Conservation (phyloP, 2,113 vertebrate species). For the Odocoileus hemionus region DNA sequence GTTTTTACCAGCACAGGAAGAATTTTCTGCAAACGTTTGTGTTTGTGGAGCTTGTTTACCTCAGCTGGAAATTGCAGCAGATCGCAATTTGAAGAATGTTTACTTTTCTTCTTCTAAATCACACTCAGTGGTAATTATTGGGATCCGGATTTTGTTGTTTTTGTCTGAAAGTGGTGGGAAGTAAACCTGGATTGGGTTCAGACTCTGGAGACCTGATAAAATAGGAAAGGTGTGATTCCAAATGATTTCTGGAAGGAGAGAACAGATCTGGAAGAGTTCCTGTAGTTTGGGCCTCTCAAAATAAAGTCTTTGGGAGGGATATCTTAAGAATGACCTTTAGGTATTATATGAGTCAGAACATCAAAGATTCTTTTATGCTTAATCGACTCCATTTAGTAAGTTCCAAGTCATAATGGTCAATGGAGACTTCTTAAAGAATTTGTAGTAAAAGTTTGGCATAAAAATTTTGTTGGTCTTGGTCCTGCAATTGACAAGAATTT, state of each 20-base stretch:
- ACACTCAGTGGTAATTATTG: constrained; percentile 63
- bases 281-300: fast-evolving
- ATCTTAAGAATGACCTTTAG: background rate
- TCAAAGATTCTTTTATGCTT: background rate
- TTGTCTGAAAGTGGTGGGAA: constrained; percentile 43
- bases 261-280: background rate
- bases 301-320: background rate
- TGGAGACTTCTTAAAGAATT: background rate
- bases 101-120: constrained; percentile 37
- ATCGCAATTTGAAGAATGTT: constrained; percentile 53
- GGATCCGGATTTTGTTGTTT: constrained; percentile 47
- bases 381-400: background rate
- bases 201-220: background rate
- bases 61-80: constrained; percentile 67
- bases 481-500: background rate
- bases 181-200: constrained; percentile 7
- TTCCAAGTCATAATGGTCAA: background rate
- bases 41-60: constrained; percentile 71
- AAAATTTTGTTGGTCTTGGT: background rate
- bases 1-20: constrained; percentile 68
- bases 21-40: constrained; percentile 74
- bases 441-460: background rate
- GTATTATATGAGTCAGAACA: background rate
- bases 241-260: background rate
- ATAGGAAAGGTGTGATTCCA: background rate